Evolutionary conservation across 2,113 vertebrate genomes (phyloP).

Genomic region (Solea solea): DNA sequence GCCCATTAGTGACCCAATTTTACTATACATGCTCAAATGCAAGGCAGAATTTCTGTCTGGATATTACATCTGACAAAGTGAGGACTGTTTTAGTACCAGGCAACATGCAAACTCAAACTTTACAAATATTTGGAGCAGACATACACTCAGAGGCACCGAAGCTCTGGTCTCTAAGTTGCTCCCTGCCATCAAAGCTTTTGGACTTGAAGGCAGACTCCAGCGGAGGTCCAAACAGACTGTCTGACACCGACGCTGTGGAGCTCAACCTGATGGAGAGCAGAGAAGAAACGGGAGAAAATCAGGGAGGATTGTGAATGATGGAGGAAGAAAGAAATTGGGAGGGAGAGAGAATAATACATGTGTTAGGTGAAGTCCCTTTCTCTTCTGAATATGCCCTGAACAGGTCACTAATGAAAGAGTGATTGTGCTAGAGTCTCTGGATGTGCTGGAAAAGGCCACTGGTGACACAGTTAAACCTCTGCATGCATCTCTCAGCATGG

Average conservation of each 20-base stretch:
- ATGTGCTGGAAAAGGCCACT: not conserved
- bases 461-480: slow-evolving; percentile 7
- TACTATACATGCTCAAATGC: not conserved
- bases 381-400: too few relatives aligned
- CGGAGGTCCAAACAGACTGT: slow-evolving; percentile 89
- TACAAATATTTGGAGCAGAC: not conserved
- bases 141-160: slow-evolving; percentile 77
- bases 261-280: slow-evolving; percentile 66
- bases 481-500: not conserved
- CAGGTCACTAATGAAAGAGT: too few relatives aligned
- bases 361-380: too few relatives aligned
- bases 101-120: too few relatives aligned
- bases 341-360: not conserved
- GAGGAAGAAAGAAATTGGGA: not conserved
- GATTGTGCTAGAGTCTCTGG: too few relatives aligned
- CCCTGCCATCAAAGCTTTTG: slow-evolving; percentile 85
- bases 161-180: slow-evolving; percentile 56
- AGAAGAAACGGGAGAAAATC: not conserved
- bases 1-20: not conserved
- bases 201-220: slow-evolving; percentile 88
- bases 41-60: not conserved
- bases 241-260: slow-evolving; percentile 71
- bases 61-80: not conserved
- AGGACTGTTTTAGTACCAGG: not conserved
- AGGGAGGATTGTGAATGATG: not conserved